Percentiles rank a stretch among this genome's conserved stretches.
Conservation (phyloP, 1,140 invertebrate genomes). For the Carposina sasakii region DNA sequence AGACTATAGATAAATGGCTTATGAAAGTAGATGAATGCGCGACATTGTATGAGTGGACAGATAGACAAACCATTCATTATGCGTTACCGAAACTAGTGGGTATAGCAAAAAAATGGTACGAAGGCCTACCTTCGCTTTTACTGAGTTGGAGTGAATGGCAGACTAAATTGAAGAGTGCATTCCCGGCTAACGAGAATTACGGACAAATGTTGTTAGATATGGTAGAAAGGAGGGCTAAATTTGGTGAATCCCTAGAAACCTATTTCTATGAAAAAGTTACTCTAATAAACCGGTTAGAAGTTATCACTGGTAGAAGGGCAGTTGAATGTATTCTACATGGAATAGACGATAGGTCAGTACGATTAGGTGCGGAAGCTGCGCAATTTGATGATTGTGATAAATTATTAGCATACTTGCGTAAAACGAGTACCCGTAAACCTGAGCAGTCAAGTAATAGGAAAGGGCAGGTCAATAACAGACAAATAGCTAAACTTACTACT, state of each 20-base stretch:
- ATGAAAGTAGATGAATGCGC: not conserved
- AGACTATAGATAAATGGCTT: slow-evolving; percentile 1
- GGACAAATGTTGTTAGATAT: not conserved
- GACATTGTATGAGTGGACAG: not conserved
- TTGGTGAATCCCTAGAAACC: not conserved
- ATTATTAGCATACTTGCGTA: not conserved
- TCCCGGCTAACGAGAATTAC: slow-evolving; percentile 1
- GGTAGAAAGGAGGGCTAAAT: not conserved
- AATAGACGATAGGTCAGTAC: not conserved
- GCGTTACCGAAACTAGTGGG: not conserved
- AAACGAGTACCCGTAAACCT: not conserved
- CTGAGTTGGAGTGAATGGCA: not conserved
- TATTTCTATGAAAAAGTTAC: too few relatives aligned
- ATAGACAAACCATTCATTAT: not conserved
- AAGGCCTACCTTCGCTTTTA: not conserved
- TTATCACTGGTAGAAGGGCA: not conserved
- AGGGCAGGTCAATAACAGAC: not conserved
- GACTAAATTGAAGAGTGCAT: not conserved
- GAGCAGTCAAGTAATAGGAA: not conserved
- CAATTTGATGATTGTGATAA: not conserved
- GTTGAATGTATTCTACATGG: slow-evolving; percentile 1
- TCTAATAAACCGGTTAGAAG: not conserved
- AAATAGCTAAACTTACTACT: not conserved
- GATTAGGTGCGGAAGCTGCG: slow-evolving; percentile 1
- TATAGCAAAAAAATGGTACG: not conserved